These are phyloP conservation scores for Hyposoter dolosus DNA, from an alignment of 2,888 invertebrate genomes.

Conservation along the genomic window DNA sequence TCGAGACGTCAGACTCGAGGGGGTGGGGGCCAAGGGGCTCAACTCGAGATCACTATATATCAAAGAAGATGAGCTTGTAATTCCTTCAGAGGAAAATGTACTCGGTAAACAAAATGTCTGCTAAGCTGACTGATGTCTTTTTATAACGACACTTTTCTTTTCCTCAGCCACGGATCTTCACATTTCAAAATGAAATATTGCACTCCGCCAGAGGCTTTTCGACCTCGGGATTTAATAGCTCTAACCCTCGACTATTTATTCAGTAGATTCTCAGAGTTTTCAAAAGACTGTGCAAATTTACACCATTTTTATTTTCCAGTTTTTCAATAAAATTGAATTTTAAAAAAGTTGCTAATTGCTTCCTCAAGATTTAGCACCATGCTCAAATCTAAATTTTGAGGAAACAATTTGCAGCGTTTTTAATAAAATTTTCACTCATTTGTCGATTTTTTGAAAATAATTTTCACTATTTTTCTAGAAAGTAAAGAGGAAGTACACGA, in stretches of 20 bases:
- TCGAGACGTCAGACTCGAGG: neutral
- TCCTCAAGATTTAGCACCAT: no score
- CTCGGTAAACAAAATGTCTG: conserved; percentile 63
- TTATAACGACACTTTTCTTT: conserved; percentile 2
- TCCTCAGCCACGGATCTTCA: conserved; percentile 33
- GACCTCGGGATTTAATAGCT: conserved; percentile 47
- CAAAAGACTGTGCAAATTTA: neutral
- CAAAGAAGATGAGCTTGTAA: conserved; percentile 54
- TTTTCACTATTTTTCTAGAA: no score
- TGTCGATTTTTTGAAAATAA: no score
- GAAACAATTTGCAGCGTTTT: no score
- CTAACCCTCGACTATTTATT: neutral
- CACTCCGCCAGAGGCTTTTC: neutral
- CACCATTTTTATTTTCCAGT: neutral
- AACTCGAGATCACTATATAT: conserved; percentile 30
- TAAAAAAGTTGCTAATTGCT: no score
- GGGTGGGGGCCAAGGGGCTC: neutral
- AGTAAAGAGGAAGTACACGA: no score
- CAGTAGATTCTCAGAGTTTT: neutral
- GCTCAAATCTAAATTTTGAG: no score
- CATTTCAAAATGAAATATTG: conserved; percentile 48
- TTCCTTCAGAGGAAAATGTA: conserved; percentile 55
- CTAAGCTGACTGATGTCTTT: conserved; percentile 48
- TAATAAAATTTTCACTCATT: no score
- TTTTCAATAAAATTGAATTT: neutral